A percentile compares a stretch with the other conserved stretches of the same genome.
Conservation (phyloP, 1,140 invertebrate species). For the Tetramorium simillimum region DNA sequence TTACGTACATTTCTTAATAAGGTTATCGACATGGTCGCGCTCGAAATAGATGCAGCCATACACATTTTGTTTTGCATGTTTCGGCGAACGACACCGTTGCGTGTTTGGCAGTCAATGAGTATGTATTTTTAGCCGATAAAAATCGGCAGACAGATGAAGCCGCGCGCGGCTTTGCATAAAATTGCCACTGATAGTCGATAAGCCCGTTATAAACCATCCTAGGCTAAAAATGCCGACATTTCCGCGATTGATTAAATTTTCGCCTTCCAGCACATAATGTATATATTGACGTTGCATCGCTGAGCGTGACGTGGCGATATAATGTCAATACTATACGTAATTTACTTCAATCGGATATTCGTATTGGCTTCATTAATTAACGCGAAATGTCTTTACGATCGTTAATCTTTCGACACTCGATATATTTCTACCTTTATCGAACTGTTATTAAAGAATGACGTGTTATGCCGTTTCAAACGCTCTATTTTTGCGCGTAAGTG, state of each 20-base stretch:
- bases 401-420: not conserved
- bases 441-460: constrained; percentile 1
- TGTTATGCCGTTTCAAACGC: not conserved
- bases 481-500: not conserved
- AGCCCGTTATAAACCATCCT: not conserved
- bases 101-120: constrained; percentile 50
- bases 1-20: constrained; percentile 1
- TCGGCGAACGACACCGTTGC: constrained; percentile 32
- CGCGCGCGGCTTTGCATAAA: constrained; percentile 2
- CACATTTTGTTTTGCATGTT: constrained; percentile 28
- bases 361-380: not conserved
- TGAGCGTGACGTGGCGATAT: not conserved
- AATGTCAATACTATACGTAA: not conserved
- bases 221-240: constrained; percentile 10
- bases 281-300: not conserved
- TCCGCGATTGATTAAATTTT: not conserved
- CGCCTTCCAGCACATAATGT: not conserved
- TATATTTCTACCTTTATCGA: constrained; percentile 17
- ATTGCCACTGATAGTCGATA: constrained; percentile 1
- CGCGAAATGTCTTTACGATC: not conserved
- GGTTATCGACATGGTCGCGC: constrained; percentile 27
- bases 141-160: constrained; percentile 25
- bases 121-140: constrained; percentile 40
- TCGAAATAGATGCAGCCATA: constrained; percentile 20
- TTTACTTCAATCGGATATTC: not conserved